Base-by-base conservation (phyloP, 2,797 vertebrate genomes). In the Gallirallus australis region DNA sequence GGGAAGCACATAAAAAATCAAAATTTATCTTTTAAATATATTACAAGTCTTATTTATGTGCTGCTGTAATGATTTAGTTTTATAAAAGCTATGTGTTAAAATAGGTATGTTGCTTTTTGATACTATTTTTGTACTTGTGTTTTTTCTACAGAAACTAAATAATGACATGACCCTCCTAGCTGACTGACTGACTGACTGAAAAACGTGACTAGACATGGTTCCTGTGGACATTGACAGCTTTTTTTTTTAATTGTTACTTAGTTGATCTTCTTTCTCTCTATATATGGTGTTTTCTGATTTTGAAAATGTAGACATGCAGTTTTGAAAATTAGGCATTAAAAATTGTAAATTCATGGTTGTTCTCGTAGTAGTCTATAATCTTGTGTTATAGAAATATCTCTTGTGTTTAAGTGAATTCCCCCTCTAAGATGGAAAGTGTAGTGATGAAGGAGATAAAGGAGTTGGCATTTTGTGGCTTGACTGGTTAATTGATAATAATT, bases 81-180 rank as follows among this genome's bases (percentile, higher is more conserved):
- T 90, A 72, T 72, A 52, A 71, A 50, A 25, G 17, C 45, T 20
- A 17, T 68, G 48, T 54, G 69, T 90, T 27, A 92, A 96, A 95
- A 78, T 16, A 95, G 42, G 14, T 97, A 28, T 83, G 88, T 97
- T 94, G 94, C 91, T 96, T 97, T 95, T 97, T 98, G 96, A 97
- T 98, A 96, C 97, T 95, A 88, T 98, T 98, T 98, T 98, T 97
- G 97, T 98, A 95, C 97, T 98, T 98, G 90, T 98, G 98, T 98
- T 98, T 98, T 99, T 98, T 98, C 98, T 98, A 94, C 98, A 99
- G 97, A 98, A 97, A 98, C 98, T 98, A 98, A 98, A 71, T 97
- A 98, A 97, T 98, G 98, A 98, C 98, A 98, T 98, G 98, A 98
- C 97, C 98, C 92, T 97, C 98, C 37, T 37, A 98, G 98, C 98